These are phyloP conservation scores for Tetranychus cinnabarinus DNA, from an alignment of 1,140 invertebrate species.

Conservation along the genomic window DNA sequence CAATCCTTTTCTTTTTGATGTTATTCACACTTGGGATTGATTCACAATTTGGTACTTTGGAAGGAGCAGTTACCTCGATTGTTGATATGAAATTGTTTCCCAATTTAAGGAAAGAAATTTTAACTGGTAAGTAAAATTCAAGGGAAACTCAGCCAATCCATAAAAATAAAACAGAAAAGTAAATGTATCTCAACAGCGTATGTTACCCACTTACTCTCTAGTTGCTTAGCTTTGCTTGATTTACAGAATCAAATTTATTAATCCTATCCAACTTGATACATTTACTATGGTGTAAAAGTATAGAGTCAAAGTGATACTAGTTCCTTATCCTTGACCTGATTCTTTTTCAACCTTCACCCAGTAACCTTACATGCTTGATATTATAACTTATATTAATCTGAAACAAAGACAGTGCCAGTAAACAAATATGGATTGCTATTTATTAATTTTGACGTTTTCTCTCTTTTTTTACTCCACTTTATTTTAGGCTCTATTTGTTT, in stretches of 20 bases:
- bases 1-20: slow-evolving; percentile 81
- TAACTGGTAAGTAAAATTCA: slow-evolving; percentile 37
- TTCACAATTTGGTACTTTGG: slow-evolving; percentile 79
- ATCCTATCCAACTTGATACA: too few relatives aligned
- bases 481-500: slow-evolving; percentile 44
- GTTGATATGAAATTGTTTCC: slow-evolving; percentile 85
- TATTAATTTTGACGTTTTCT: background rate
- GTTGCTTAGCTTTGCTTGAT: too few relatives aligned
- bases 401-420: background rate
- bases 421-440: background rate
- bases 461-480: slow-evolving; percentile 12
- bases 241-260: too few relatives aligned
- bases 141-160: too few relatives aligned
- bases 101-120: slow-evolving; percentile 66
- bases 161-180: too few relatives aligned
- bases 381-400: background rate
- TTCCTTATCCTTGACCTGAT: too few relatives aligned
- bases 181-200: too few relatives aligned
- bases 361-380: too few relatives aligned
- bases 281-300: too few relatives aligned
- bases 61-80: slow-evolving; percentile 83
- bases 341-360: too few relatives aligned
- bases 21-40: slow-evolving; percentile 70
- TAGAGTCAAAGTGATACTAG: too few relatives aligned
- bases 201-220: too few relatives aligned